Evolutionary conservation across 2,888 invertebrate species (phyloP).

Genomic region (Brenthis ino): DNA sequence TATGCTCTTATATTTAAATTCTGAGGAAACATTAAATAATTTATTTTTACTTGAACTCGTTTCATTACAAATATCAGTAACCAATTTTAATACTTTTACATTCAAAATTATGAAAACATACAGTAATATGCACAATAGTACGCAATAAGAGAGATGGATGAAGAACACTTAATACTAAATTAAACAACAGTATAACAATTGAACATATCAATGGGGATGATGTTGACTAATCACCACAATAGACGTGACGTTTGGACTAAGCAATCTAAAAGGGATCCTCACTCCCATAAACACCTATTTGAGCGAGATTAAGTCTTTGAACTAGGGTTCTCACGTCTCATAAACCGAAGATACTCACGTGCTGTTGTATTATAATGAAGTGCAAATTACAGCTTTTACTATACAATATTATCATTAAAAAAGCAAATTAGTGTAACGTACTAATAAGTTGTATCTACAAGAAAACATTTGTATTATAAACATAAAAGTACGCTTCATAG

Average conservation of each 20-base stretch:
- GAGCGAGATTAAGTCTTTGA: constrained; percentile 9
- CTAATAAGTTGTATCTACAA: too few relatives aligned
- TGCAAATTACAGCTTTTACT: neutral
- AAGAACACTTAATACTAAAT: neutral
- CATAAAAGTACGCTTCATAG: too few relatives aligned
- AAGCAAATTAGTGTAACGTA: too few relatives aligned
- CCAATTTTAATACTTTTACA: too few relatives aligned
- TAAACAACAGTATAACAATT: neutral
- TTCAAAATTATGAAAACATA: too few relatives aligned
- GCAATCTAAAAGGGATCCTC: constrained; percentile 4
- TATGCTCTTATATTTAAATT: too few relatives aligned
- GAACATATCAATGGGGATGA: neutral
- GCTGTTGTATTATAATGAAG: constrained; percentile 23
- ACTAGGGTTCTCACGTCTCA: constrained; percentile 19
- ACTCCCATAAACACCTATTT: constrained; percentile 15
- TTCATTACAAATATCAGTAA: too few relatives aligned
- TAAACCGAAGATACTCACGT: constrained; percentile 32
- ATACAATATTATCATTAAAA: too few relatives aligned
- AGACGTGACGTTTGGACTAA: neutral
- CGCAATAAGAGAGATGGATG: neutral
- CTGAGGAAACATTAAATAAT: too few relatives aligned
- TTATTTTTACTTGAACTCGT: too few relatives aligned
- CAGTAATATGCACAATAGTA: neutral
- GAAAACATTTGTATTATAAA: too few relatives aligned
- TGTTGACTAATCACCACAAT: constrained; percentile 13